These are phyloP conservation scores for Heterotilapia buettikoferi DNA, from an alignment of 2,113 vertebrate species.

Conservation along the genomic window DNA sequence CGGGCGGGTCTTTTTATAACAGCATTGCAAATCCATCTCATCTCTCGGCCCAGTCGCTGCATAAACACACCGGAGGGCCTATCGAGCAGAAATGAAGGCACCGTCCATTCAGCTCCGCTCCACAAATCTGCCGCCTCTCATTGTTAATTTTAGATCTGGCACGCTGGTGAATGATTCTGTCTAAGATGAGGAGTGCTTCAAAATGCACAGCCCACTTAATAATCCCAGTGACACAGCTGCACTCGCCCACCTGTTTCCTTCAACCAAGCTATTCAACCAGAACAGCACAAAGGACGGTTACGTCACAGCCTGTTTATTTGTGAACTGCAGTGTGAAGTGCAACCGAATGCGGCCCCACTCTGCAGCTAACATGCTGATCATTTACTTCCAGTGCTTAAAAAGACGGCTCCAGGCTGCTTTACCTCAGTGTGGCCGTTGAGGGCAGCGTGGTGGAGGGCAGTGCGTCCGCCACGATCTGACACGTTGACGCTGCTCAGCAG, in stretches of 20 bases:
- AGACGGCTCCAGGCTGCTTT: neutral
- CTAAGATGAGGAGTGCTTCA: neutral
- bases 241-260: conserved; percentile 21
- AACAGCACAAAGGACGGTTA: neutral
- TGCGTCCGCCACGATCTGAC: conserved; percentile 89
- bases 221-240: neutral
- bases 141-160: conserved; percentile 8
- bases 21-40: conserved; percentile 1
- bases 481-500: conserved; percentile 93
- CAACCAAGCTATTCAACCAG: neutral
- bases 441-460: conserved; percentile 91
- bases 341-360: neutral
- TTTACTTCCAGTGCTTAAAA: neutral
- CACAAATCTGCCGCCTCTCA: neutral
- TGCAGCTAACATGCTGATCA: neutral
- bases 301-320: neutral
- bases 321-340: neutral
- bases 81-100: neutral
- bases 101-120: neutral
- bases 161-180: conserved; percentile 4
- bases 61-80: neutral
- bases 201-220: neutral
- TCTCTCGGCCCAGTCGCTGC: conserved; percentile 8
- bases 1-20: conserved; percentile 34
- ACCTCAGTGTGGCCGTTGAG: conserved; percentile 95